phyloP scores from a whole-genome alignment of 2,113 vertebrate genomes.

The Craseonycteris thonglongyai region DNA sequence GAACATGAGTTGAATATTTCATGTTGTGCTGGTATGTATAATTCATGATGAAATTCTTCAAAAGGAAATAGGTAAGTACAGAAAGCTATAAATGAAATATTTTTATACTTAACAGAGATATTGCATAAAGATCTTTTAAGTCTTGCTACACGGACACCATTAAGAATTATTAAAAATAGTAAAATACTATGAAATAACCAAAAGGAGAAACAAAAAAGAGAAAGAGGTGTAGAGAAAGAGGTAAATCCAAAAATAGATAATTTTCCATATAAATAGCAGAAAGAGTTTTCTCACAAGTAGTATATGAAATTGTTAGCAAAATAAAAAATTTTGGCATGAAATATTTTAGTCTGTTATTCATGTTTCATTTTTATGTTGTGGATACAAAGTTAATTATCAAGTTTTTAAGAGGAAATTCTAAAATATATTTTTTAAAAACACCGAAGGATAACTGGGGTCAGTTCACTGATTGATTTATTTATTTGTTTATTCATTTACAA shows the following conservation, averaged over 20 bases:
- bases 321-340: background rate
- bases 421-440: background rate
- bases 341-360: background rate
- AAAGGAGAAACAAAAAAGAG: background rate
- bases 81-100: constrained; percentile 74
- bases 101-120: constrained; percentile 68
- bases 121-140: constrained; percentile 43
- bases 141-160: background rate
- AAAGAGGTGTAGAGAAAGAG: background rate
- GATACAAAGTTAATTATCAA: background rate
- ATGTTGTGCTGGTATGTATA: constrained; percentile 75
- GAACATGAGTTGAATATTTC: constrained; percentile 77
- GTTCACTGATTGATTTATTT: background rate
- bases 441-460: background rate
- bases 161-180: constrained; percentile 61
- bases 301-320: background rate
- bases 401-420: background rate
- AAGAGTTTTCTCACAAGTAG: constrained; percentile 2
- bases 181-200: background rate
- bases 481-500: background rate
- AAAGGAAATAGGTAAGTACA: constrained; percentile 72
- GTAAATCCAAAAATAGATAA: background rate
- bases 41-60: constrained; percentile 78
- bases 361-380: background rate
- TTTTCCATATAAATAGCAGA: background rate